These are phyloP conservation scores for Sarcophaga bullata DNA, from an alignment of 1,140 invertebrate genomes.

Conservation along the genomic window DNA sequence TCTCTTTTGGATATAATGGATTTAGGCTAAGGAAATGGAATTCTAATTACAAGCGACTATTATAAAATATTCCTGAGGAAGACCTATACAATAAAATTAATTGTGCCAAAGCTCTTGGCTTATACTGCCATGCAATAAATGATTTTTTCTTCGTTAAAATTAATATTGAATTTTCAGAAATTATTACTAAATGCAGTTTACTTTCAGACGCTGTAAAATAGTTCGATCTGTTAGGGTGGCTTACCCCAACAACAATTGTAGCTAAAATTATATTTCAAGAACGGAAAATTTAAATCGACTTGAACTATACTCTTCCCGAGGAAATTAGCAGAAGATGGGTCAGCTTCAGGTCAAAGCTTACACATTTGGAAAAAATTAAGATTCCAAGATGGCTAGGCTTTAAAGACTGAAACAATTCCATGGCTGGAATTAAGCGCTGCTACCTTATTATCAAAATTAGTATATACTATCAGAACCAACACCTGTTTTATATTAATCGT, in stretches of 20 bases:
- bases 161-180: not conserved
- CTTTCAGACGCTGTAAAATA: not conserved
- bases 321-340: too few relatives aligned
- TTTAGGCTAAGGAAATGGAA: too few relatives aligned
- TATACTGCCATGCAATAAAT: not conserved
- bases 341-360: too few relatives aligned
- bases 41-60: too few relatives aligned
- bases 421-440: conserved; percentile 60
- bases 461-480: conserved; percentile 43
- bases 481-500: conserved; percentile 42
- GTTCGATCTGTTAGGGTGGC: conserved; percentile 31
- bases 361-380: conserved; percentile 17
- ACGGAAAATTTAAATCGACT: conserved; percentile 25
- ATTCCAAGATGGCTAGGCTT: conserved; percentile 40
- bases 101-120: too few relatives aligned
- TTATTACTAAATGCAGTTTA: not conserved
- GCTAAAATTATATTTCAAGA: conserved; percentile 33
- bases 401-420: conserved; percentile 55
- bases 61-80: too few relatives aligned
- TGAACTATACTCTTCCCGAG: not conserved
- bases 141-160: not conserved
- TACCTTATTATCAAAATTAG: conserved; percentile 51
- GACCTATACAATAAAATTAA: too few relatives aligned
- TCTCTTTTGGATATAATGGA: too few relatives aligned
- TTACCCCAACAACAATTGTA: too few relatives aligned